These are phyloP conservation scores for Hybognathus amarus DNA, from an alignment of 2,797 vertebrate species.

Conservation along the genomic window DNA sequence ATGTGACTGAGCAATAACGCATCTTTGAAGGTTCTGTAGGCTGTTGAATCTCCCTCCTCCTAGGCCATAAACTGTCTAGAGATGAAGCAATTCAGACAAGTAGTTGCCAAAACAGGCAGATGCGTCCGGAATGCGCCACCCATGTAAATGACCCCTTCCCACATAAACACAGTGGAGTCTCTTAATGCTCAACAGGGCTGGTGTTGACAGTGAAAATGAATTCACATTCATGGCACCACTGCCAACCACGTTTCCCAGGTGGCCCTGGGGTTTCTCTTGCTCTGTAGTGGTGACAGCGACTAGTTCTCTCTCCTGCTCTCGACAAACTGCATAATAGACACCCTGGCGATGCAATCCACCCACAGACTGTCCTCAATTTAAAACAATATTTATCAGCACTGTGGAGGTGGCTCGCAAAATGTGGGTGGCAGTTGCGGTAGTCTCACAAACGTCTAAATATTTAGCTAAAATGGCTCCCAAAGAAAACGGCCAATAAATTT, in stretches of 20 bases:
- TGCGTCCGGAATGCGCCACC: background rate
- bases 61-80: slow-evolving; percentile 43
- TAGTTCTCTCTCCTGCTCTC: slow-evolving; percentile 37
- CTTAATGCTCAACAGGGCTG: slow-evolving; percentile 24
- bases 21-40: background rate
- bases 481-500: slow-evolving; percentile 12
- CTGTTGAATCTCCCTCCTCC: slow-evolving; percentile 23
- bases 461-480: slow-evolving; percentile 17
- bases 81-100: slow-evolving; percentile 32
- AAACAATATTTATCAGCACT: slow-evolving; percentile 43
- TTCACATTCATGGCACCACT: slow-evolving; percentile 31
- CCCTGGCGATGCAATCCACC: slow-evolving; percentile 46
- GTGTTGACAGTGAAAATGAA: slow-evolving; percentile 35
- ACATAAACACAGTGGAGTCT: slow-evolving; percentile 31
- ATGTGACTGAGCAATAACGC: slow-evolving; percentile 13
- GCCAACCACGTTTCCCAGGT: slow-evolving; percentile 38
- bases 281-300: slow-evolving; percentile 42
- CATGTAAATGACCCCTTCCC: slow-evolving; percentile 22
- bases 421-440: slow-evolving; percentile 47
- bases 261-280: slow-evolving; percentile 37
- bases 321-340: slow-evolving; percentile 45
- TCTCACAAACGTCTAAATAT: slow-evolving; percentile 23
- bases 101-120: slow-evolving; percentile 41
- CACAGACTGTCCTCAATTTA: slow-evolving; percentile 52
- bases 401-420: slow-evolving; percentile 34